A percentile compares a stretch with the other conserved stretches of the same genome.
Evolutionary conservation across 2,797 vertebrate species (phyloP).

Genomic region (Diceros bicornis): DNA sequence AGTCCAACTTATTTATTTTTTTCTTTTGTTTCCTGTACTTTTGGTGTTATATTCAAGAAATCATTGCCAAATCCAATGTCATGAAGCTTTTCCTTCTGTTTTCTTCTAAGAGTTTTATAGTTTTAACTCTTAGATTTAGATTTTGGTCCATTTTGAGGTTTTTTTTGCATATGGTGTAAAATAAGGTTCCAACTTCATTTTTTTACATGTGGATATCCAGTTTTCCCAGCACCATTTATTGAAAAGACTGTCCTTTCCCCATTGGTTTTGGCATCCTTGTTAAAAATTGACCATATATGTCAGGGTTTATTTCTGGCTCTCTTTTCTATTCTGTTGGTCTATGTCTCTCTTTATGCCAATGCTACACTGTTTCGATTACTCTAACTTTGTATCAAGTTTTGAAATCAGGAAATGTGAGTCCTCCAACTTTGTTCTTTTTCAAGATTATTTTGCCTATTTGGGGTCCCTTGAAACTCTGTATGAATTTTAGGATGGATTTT

Average conservation of each 20-base stretch:
- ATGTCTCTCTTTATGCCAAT: not conserved
- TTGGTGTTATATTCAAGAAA: not conserved
- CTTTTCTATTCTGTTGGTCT: not conserved
- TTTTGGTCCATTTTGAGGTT: not conserved
- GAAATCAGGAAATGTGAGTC: not conserved
- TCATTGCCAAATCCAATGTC: not conserved
- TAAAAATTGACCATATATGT: not conserved
- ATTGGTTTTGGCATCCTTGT: not conserved
- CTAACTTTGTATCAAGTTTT: conserved; percentile 25
- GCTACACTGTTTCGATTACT: not conserved
- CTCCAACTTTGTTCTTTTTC: not conserved
- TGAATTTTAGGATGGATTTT: not conserved
- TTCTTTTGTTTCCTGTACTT: not conserved
- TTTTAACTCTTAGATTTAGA: not conserved
- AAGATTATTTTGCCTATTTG: not conserved
- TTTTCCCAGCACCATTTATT: not conserved
- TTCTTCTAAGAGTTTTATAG: conserved; percentile 13
- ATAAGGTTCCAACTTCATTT: not conserved
- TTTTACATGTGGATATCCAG: not conserved
- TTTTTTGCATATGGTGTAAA: not conserved
- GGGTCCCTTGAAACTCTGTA: not conserved
- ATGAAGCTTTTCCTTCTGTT: not conserved
- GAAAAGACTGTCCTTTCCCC: not conserved
- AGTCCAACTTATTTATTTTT: not conserved
- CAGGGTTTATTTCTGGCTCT: conserved; percentile 5